Percentiles rank a stretch among this genome's conserved stretches.
Evolutionary conservation across 2,113 vertebrate genomes (phyloP).

Genomic region (Phyllopteryx taeniolatus): DNA sequence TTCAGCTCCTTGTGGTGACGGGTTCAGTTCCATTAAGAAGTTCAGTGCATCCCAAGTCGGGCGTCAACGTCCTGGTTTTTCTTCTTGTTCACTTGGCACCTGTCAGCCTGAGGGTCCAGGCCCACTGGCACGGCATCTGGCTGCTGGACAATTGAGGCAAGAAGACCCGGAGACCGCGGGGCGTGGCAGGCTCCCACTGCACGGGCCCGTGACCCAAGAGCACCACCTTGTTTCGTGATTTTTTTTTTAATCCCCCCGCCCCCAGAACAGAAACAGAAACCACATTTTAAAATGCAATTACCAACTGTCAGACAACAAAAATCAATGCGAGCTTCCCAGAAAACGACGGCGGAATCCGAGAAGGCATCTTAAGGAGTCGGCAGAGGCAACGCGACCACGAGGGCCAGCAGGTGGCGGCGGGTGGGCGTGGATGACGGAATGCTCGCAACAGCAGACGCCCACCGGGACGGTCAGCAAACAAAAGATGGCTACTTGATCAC

Average conservation of each 20-base stretch:
- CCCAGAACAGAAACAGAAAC: constrained; percentile 21
- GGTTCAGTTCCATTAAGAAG: not conserved
- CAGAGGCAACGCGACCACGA: not conserved
- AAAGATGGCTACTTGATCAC: not conserved
- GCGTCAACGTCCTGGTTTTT: not conserved
- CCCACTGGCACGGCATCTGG: constrained; percentile 86
- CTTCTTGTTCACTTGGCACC: constrained; percentile 46
- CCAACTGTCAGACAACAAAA: not conserved
- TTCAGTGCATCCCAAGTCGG: not conserved
- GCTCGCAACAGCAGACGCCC: not conserved
- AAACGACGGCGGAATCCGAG: not conserved
- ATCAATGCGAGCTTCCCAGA: constrained; percentile 1
- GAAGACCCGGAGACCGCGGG: constrained; percentile 73
- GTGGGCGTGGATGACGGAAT: not conserved
- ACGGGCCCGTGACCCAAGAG: constrained; percentile 79
- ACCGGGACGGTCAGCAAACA: not conserved
- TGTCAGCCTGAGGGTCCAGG: constrained; percentile 83
- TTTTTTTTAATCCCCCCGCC: not conserved
- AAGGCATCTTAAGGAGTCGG: not conserved
- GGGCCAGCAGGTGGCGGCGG: not conserved
- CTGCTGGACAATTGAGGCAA: constrained; percentile 73
- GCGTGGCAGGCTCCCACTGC: constrained; percentile 74
- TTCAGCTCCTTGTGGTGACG: not conserved
- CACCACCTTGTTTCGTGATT: constrained; percentile 74
- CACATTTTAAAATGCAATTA: not conserved